These are phyloP conservation scores for Anhinga anhinga DNA, from an alignment of 2,113 vertebrate genomes.

Conservation along the genomic window DNA sequence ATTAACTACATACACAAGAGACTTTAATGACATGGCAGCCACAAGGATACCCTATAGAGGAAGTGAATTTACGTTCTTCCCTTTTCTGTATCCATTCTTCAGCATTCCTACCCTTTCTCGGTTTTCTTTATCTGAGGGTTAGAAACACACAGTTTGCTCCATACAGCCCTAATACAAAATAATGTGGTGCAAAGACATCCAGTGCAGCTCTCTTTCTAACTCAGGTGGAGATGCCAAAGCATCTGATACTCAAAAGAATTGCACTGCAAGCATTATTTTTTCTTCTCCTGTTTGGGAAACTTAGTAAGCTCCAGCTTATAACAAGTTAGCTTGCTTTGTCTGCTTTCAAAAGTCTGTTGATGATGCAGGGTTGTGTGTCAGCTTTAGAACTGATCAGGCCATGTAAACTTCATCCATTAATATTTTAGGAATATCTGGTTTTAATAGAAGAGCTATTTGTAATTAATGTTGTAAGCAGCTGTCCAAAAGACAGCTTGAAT, in stretches of 20 bases:
- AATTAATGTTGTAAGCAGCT: neutral
- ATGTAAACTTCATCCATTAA: neutral
- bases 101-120: neutral
- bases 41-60: neutral
- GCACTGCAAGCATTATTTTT: neutral
- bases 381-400: neutral
- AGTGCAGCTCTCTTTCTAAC: neutral
- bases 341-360: neutral
- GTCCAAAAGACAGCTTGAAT: neutral
- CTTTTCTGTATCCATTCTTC: neutral
- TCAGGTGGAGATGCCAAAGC: neutral
- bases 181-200: neutral
- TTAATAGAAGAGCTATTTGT: neutral
- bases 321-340: fast-evolving
- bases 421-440: neutral
- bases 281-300: neutral
- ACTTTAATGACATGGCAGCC: neutral
- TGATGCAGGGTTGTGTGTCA: neutral
- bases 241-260: neutral
- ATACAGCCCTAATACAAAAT: neutral
- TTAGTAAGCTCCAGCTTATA: neutral
- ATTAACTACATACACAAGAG: neutral
- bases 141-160: neutral
- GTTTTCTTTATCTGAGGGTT: neutral
- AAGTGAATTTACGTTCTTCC: neutral